Percentiles rank a stretch among this genome's conserved stretches.
Evolutionary conservation across 2,888 invertebrate genomes (phyloP).

Genomic region (Philonicus albiceps): DNA sequence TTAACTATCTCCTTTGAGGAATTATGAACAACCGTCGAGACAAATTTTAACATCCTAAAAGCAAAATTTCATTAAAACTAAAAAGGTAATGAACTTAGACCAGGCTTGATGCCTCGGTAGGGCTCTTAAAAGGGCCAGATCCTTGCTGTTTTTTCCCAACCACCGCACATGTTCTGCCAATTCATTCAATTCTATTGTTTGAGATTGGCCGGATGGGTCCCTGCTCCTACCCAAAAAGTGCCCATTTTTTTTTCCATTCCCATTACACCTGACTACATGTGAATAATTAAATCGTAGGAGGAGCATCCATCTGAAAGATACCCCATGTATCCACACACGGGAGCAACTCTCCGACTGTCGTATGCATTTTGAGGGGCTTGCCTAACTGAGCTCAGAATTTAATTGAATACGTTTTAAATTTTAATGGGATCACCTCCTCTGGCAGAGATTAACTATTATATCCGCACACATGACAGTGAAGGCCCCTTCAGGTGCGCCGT

Average conservation of each 20-base stretch:
- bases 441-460: conserved; percentile 22
- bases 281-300: background rate
- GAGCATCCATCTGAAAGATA: background rate
- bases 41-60: background rate
- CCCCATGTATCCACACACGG: background rate
- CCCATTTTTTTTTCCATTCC: background rate
- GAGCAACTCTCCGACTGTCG: background rate
- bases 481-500: background rate
- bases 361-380: background rate
- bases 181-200: background rate
- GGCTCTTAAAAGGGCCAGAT: background rate
- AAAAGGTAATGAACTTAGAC: background rate
- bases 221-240: background rate
- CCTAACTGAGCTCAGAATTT: background rate
- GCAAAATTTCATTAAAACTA: background rate
- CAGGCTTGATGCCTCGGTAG: background rate
- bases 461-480: background rate
- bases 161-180: background rate
- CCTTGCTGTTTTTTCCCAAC: background rate
- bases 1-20: background rate
- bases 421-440: conserved; percentile 23
- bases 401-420: conserved; percentile 28
- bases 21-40: background rate
- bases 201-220: background rate
- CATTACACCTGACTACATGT: background rate